Evolutionary conservation across 23 tunicate genomes (phyloP).

Genomic region (Phallusia fumigata): DNA sequence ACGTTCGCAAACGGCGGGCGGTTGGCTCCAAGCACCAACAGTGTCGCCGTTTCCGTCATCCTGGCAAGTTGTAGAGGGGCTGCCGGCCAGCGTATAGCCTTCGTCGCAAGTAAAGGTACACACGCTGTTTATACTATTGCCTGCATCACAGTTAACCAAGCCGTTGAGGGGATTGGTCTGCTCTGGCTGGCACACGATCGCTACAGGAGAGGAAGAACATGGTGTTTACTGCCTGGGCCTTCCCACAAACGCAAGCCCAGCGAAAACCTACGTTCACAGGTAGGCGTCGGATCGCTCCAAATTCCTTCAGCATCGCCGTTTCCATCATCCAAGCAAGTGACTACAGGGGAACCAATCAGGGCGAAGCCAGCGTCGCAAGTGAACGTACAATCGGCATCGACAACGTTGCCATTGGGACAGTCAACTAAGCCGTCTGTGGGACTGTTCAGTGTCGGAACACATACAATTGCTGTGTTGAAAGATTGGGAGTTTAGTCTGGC

Average conservation of each 20-base stretch:
- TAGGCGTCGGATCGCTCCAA: constrained; percentile 65
- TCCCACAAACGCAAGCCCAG: not conserved
- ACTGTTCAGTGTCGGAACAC: constrained; percentile 41
- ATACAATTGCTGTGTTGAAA: constrained; percentile 20
- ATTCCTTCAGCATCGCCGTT: constrained; percentile 54
- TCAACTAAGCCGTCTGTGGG: constrained; percentile 37
- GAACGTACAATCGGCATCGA: constrained; percentile 38
- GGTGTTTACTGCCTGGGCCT: not conserved
- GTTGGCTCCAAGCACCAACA: constrained; percentile 44
- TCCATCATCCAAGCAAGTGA: constrained; percentile 39
- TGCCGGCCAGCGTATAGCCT: constrained; percentile 10
- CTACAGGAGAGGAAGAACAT: not conserved
- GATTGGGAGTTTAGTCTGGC: not conserved
- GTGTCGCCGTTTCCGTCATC: constrained; percentile 41
- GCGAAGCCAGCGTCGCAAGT: constrained; percentile 40
- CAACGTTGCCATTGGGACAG: constrained; percentile 39
- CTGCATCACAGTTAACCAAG: constrained; percentile 7
- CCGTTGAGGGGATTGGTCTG: constrained; percentile 20
- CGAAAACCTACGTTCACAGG: constrained; percentile 27
- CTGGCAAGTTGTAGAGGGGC: constrained; percentile 3
- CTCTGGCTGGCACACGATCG: constrained; percentile 28
- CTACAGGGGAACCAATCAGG: constrained; percentile 21
- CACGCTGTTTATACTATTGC: constrained; percentile 17
- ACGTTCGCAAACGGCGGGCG: constrained; percentile 52
- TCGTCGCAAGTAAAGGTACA: constrained; percentile 30